phyloP scores from a whole-genome alignment of 2,797 vertebrate species.

The Tiaroga cobitis region DNA sequence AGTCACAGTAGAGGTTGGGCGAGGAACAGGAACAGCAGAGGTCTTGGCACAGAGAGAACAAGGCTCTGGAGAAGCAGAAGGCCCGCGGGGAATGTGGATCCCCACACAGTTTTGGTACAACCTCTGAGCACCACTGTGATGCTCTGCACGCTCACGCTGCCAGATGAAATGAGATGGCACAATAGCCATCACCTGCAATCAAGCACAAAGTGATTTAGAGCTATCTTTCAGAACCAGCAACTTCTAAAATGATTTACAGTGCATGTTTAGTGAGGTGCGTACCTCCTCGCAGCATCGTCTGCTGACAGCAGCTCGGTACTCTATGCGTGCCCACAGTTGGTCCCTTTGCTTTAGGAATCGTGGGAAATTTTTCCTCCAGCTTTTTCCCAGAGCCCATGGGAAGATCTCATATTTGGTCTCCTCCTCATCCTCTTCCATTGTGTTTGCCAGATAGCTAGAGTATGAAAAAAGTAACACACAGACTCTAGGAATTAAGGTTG shows the following conservation, averaged over 20 bases:
- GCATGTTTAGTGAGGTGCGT: constrained; percentile 23
- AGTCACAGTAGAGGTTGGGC: constrained; percentile 67
- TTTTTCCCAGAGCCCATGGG: constrained; percentile 93
- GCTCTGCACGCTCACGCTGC: constrained; percentile 85
- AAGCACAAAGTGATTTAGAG: constrained; percentile 4
- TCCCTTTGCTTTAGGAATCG: constrained; percentile 89
- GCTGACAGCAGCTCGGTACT: constrained; percentile 93
- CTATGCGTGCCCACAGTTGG: constrained; percentile 89
- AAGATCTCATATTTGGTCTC: constrained; percentile 95
- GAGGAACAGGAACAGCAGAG: constrained; percentile 66
- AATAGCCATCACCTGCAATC: constrained; percentile 91
- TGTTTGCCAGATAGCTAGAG: constrained; percentile 93
- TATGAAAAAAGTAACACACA: not conserved
- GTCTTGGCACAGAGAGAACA: constrained; percentile 76
- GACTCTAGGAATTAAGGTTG: not conserved
- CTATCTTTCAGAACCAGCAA: not conserved
- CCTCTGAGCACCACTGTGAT: constrained; percentile 89
- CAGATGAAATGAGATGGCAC: constrained; percentile 87
- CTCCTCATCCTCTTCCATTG: constrained; percentile 97
- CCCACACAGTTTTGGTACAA: constrained; percentile 68
- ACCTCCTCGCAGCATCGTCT: constrained; percentile 96
- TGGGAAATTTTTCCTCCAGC: constrained; percentile 89
- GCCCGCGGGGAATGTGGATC: constrained; percentile 78
- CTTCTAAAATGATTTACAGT: not conserved
- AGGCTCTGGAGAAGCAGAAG: constrained; percentile 77